Base-by-base conservation (phyloP, 2,113 vertebrate genomes). In the Ammodytes marinus region DNA sequence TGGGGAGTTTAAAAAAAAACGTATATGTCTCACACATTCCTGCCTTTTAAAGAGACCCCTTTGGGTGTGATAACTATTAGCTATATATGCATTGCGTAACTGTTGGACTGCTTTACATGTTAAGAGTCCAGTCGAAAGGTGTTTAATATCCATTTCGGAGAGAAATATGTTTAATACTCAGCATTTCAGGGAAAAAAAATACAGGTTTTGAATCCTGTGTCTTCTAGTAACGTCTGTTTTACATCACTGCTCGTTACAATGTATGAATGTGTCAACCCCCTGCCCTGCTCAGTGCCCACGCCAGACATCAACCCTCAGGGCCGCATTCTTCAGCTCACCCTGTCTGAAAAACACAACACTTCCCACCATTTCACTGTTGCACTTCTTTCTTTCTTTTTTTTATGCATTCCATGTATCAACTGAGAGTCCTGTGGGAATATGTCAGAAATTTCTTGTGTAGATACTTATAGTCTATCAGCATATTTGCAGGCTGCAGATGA, bases 231-330 rank as follows among this genome's bases (percentile, higher is more conserved):
- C 15, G 19, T 60, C 45, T 84, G 69, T 64, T 74, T 54, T 53
- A 46, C 39, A 70, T 69, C 40, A 57, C 40, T 58, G 15, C 17
- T 45, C 50, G 42, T 72, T 19, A 49, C 61, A 40, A 55, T 49
- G 35, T 53, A 40, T 63, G 55, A 58, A 14, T 46, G 27, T 9
- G 46, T 53, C 17, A 39, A 5, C 43, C 64, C 49, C 65, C 47
- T 54, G 40, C 72, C 54, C 49, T n/a, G 13, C 64, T 39, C 11
- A 2, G 15, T 61, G 37, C 43, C 68, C 64, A 11, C 10, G 14
- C 45, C 86, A 86, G 74, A 76, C 80, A 53, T 43, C 11, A 53
- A 57, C 50, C 82, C 64, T 68, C 43, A 66, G 67, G 74, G 73
- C 53, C 14, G 0, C 86, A 71, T 88, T 88, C 79, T 83, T 79